phyloP scores from a whole-genome alignment of 2,888 invertebrate genomes.

The Harpalus rufipes region DNA sequence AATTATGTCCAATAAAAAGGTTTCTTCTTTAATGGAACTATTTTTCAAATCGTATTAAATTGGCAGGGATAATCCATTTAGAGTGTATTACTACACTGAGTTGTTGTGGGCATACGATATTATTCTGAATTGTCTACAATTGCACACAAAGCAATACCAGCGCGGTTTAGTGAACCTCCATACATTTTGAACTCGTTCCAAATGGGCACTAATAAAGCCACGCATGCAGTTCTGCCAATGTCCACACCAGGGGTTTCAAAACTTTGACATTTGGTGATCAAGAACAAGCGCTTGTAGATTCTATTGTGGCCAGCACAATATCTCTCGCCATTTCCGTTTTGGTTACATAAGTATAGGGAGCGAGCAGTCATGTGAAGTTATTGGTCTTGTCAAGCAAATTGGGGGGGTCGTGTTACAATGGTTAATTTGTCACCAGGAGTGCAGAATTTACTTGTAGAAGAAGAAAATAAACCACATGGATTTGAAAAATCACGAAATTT shows the following conservation, averaged over 20 bases:
- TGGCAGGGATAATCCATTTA: not conserved
- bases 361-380: no score
- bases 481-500: no score
- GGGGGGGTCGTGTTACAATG: no score
- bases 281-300: no score
- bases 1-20: not conserved
- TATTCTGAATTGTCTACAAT: constrained; percentile 31
- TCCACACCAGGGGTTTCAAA: not conserved
- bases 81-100: not conserved
- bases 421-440: no score
- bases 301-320: no score
- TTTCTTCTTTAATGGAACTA: not conserved
- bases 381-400: no score
- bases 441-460: no score
- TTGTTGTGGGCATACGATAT: constrained; percentile 17
- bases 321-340: no score
- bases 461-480: no score
- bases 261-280: not conserved
- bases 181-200: constrained; percentile 61
- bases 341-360: no score
- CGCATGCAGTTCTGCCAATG: constrained; percentile 60
- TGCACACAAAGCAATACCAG: not conserved
- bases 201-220: constrained; percentile 57
- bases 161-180: constrained; percentile 39
- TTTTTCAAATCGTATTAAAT: not conserved